phyloP scores from a whole-genome alignment of 1,140 invertebrate species.

The Dufourea novaeangliae region DNA sequence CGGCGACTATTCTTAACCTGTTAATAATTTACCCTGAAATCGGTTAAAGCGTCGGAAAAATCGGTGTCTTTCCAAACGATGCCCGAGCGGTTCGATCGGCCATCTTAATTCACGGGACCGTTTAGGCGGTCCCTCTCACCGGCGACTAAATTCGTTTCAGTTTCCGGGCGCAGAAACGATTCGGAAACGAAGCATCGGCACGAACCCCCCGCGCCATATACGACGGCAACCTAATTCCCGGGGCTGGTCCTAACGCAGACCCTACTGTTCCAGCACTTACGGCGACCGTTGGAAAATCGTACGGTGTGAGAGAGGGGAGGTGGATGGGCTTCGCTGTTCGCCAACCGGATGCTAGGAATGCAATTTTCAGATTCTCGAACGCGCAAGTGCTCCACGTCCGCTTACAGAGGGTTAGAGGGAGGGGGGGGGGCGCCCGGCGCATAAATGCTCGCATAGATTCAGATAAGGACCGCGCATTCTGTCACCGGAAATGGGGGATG shows the following conservation, averaged over 20 bases:
- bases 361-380: slow-evolving; percentile 77
- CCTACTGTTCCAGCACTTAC: slow-evolving; percentile 21
- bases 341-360: slow-evolving; percentile 68
- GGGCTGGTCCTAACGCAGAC: slow-evolving; percentile 28
- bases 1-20: no score
- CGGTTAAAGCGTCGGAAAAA: not conserved
- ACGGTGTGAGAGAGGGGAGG: no score
- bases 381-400: slow-evolving; percentile 42
- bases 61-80: not conserved
- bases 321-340: slow-evolving; percentile 41
- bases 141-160: slow-evolving; percentile 43
- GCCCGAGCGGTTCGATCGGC: not conserved
- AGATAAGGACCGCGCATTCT: slow-evolving; percentile 73
- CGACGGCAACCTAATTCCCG: slow-evolving; percentile 56
- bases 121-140: slow-evolving; percentile 8
- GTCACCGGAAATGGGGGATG: slow-evolving; percentile 62
- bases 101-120: slow-evolving; percentile 17
- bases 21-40: no score
- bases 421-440: slow-evolving; percentile 36
- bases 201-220: slow-evolving; percentile 21
- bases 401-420: slow-evolving; percentile 10
- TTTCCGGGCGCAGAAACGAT: slow-evolving; percentile 55
- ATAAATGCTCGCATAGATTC: slow-evolving; percentile 72
- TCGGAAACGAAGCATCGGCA: slow-evolving; percentile 56
- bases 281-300: slow-evolving; percentile 41